Base-by-base conservation (phyloP, 2,797 vertebrate genomes). In the Anomalospiza imberbis region DNA sequence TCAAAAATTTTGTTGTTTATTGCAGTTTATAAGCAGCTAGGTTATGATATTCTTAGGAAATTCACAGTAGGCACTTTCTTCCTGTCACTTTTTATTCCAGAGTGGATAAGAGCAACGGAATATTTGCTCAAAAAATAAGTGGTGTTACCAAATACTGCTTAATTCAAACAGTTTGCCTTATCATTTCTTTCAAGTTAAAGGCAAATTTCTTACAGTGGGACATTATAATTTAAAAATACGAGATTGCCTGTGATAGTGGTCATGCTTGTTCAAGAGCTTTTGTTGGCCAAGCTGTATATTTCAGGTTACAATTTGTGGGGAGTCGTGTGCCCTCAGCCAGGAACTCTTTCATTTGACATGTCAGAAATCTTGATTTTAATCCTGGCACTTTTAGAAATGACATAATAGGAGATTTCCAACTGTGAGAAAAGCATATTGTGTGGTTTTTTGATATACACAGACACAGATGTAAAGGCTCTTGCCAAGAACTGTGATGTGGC, bases 381-480 rank as follows among this genome's bases (percentile, higher is more conserved):
- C 47, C 29, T 89, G 78, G 17, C 47, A 38, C 62, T 89, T 94
- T 42, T 29, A 50, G 62, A 75, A 89, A 72, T 74, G 54, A 91
- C 67, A 54, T 74, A 92, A 85, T 85, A 73, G 61, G 63, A 79
- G 70, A 85, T 89, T 92, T 89, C 85, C 76, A 51, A 66, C 79
- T 71, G 88, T 74, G 85, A 68, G 53, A 68, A 91, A 95, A 95
- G 36, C 47, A 61, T 89, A 75, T 80, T 92, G 57, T 93, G 57
- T 5, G 2, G 0, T 32, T 91, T 85, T 91, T 87, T 77, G 38
- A 50, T 88, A 57, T 24, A 29, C 53, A 42, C 22, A 65, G 81
- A 51, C 60, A 63, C 60, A 76, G 80, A 71, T 77, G 91, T 86
- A 72, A 82, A 44, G 22, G 22, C n/a, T 87, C 57, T 61, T 94